Percentiles rank a stretch among this genome's conserved stretches.
Evolutionary conservation across 2,113 vertebrate genomes (phyloP).

Genomic region (Falcunculus frontatus): DNA sequence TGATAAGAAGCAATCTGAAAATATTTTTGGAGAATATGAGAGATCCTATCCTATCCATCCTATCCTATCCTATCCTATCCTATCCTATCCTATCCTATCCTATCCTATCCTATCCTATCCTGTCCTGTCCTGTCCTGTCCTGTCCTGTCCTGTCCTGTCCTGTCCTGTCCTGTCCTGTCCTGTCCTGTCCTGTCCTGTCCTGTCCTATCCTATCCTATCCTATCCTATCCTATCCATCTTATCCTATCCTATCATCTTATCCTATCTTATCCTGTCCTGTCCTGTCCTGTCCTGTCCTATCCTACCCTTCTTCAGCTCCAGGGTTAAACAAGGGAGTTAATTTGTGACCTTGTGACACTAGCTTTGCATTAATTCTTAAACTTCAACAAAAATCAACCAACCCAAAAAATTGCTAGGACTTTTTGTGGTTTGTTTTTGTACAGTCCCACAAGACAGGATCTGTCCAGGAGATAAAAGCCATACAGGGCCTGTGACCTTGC

Average conservation of each 20-base stretch:
- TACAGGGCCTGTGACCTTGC: not conserved
- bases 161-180: no score
- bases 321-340: not conserved
- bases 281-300: no score
- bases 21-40: not conserved
- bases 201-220: not conserved
- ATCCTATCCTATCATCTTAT: no score
- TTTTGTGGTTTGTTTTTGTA: not conserved
- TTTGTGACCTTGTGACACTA: accelerated
- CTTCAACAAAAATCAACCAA: not conserved
- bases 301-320: not conserved
- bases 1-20: not conserved
- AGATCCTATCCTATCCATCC: not conserved
- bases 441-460: not conserved
- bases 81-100: no score
- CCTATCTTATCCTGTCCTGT: not conserved
- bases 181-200: no score
- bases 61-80: no score
- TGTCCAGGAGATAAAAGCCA: not conserved
- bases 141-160: no score
- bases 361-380: not conserved
- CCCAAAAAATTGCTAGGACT: not conserved
- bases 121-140: no score
- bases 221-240: not conserved
- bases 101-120: no score